phyloP scores from a whole-genome alignment of 1,140 invertebrate genomes.

The Zaprionus lachaisei region DNA sequence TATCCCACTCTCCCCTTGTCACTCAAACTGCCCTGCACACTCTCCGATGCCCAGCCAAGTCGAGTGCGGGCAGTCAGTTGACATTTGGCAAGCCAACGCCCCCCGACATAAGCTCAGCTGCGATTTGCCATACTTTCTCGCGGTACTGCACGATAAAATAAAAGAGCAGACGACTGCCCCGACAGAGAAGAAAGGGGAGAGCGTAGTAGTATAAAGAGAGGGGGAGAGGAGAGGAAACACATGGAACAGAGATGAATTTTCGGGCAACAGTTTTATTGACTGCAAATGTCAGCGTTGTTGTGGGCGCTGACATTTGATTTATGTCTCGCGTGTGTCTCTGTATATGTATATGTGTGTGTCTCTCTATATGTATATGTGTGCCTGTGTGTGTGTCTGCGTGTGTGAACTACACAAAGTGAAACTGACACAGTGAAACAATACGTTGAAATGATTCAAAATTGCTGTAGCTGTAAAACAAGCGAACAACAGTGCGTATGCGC shows the following conservation, averaged over 20 bases:
- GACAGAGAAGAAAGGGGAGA: not conserved
- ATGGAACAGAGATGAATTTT: not conserved
- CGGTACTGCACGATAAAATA: not conserved
- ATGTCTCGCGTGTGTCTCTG: slow-evolving; percentile 7
- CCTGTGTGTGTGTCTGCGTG: not conserved
- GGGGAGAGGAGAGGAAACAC: not conserved
- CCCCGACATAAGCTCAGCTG: not conserved
- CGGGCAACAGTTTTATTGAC: slow-evolving; percentile 36
- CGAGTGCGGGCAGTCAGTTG: not conserved
- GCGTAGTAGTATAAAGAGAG: not conserved
- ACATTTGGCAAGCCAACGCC: slow-evolving; percentile 9
- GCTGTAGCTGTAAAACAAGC: slow-evolving; percentile 8
- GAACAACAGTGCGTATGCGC: slow-evolving; percentile 49
- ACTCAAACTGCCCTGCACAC: not conserved
- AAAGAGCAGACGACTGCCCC: too few species aligned
- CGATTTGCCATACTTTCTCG: slow-evolving; percentile 6
- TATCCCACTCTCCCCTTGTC: not conserved
- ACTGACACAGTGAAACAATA: slow-evolving; percentile 28
- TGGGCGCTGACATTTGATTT: slow-evolving; percentile 56
- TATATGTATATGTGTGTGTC: not conserved
- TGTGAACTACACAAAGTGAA: slow-evolving; percentile 29
- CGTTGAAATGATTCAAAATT: slow-evolving; percentile 9
- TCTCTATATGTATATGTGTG: not conserved
- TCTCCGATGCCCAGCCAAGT: not conserved
- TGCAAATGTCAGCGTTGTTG: slow-evolving; percentile 46